Base-by-base conservation (phyloP, 2,797 vertebrate species). In the Sebastes steindachneri region DNA sequence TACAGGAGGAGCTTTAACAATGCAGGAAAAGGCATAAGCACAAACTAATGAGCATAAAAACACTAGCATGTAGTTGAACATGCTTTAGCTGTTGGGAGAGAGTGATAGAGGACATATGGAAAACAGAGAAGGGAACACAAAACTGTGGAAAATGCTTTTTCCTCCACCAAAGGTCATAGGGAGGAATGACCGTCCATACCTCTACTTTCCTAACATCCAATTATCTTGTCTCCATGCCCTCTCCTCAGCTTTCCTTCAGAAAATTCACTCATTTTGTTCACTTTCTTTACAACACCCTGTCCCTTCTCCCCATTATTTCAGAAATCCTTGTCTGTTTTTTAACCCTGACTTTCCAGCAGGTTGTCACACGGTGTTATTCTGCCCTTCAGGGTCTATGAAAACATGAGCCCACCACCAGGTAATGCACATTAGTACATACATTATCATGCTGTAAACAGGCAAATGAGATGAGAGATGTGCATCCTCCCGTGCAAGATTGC, bases 111-210 rank as follows among this genome's bases (percentile, higher is more conserved):
- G 78, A 81, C 62, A 48, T 69, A 23, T 58, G 57, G 25, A 73
- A 66, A 75, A 23, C 55, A 67, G 59, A 64, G 4, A 17, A 2
- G 41, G 10, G 58, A 55, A 73, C 2, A 72, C 29, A 69, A 66
- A 82, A 74, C 21, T 21, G 9, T 35, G 33, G 68, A 26, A 80
- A 26, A 48, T 66, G 7, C 26, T 35, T 54, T 79, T 76, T 68
- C 23, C 67, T 69, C 35, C 35, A 72, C 35, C 7, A 77, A 77
- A 84, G 88, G 88, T 90, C 83, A 88, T n/a, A 59, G 66, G 73
- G n/a, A 80, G 35, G n/a, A 62, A 69, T 26, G 26, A 26, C 26
- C 53, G 66, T 51, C 60, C 23, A 64, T 51, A 60, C 37, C 51
- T 60, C 73, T 23, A 55, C 37, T 79, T 75, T 79, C 26, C 77